Conservation (phyloP, 2,888 invertebrate species). For the Torymus aiolomorphi region DNA sequence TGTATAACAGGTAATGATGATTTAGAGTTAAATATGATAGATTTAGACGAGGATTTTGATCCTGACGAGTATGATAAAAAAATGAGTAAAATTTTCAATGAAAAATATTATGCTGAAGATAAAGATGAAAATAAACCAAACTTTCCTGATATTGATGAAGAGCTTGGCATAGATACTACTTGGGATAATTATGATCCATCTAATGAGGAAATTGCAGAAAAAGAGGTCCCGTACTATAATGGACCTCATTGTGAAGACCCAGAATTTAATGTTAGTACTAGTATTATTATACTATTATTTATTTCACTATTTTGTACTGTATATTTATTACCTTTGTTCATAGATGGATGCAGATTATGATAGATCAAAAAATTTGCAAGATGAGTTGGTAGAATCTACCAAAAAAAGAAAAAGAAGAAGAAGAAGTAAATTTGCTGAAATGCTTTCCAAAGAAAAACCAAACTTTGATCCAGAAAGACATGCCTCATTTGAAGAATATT, state of each 20-base stretch:
- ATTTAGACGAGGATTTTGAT: slow-evolving; percentile 94
- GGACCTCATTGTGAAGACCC: slow-evolving; percentile 86
- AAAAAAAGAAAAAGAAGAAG: slow-evolving; percentile 81
- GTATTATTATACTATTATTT: not conserved
- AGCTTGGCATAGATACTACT: slow-evolving; percentile 81
- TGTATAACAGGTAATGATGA: slow-evolving; percentile 68
- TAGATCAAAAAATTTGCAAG: slow-evolving; percentile 76
- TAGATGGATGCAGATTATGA: slow-evolving; percentile 95
- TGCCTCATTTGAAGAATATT: slow-evolving; percentile 89
- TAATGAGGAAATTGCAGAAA: slow-evolving; percentile 69
- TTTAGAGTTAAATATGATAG: slow-evolving; percentile 73
- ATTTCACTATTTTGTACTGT: slow-evolving; percentile 15
- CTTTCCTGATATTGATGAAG: slow-evolving; percentile 88
- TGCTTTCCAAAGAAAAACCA: slow-evolving; percentile 87
- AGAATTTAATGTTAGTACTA: slow-evolving; percentile 82
- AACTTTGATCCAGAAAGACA: slow-evolving; percentile 85
- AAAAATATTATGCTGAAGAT: slow-evolving; percentile 86
- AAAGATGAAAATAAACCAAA: slow-evolving; percentile 87
- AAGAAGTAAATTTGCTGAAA: slow-evolving; percentile 86
- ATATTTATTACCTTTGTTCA: slow-evolving; percentile 59
- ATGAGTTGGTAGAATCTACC: slow-evolving; percentile 79
- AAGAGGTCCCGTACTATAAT: slow-evolving; percentile 66
- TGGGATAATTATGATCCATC: slow-evolving; percentile 82
- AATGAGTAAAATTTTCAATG: slow-evolving; percentile 91
- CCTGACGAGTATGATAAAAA: slow-evolving; percentile 90